Evolutionary conservation across 2,113 vertebrate genomes (phyloP), one percentile per base, ranked within the genome.

Genomic region (Cricetomys ansorgei): DNA sequence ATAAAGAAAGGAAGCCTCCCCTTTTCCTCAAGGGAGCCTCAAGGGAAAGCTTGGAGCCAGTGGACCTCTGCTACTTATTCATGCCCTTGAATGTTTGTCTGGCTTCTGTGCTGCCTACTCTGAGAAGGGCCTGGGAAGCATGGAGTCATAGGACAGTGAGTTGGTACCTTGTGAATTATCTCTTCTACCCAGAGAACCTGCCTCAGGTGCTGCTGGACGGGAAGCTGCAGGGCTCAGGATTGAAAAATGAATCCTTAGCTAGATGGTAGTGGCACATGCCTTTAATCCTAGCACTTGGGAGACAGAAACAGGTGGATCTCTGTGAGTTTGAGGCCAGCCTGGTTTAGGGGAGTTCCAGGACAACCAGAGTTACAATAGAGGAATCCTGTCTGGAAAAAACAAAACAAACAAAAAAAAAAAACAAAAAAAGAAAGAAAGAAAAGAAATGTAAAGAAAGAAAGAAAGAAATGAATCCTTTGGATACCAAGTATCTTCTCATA

Each of bases 121-220:
- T 7, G 25, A 53, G 69, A 11, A 64, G 27, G 73, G 40, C 7
- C 12, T 89, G 72, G 64, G 91, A 75, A 75, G 3, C 0, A 0
- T 1, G 29, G 48, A 45, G 62, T 81, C 84, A 15, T 1, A 37
- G 10, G 59, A 62, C 6, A 27, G 64, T 25, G 0, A 4, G 0
- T 9, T 13, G 1, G 48, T 8, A 9, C 81, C 59, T 48, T 67
- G 40, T 93, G 92, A 94, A 43, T 96, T 95, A 96, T 65, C 31
- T 43, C n/a, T 87, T 86, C 67, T 89, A 45, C 87, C 85, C 10
- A 43, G 77, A 73, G 84, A 89, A 6, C 57, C 88, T 72, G 73
- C 70, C 55, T 65, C 15, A 8, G 93, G 48, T 19, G 70, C 55
- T 5, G 0, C n/a, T 3, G 1, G 84, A 89, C 70, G 43, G 75